A percentile compares a stretch with the other conserved stretches of the same genome.
Evolutionary conservation across 2,113 vertebrate genomes (phyloP).

Genomic region (Zosterops japonicus): DNA sequence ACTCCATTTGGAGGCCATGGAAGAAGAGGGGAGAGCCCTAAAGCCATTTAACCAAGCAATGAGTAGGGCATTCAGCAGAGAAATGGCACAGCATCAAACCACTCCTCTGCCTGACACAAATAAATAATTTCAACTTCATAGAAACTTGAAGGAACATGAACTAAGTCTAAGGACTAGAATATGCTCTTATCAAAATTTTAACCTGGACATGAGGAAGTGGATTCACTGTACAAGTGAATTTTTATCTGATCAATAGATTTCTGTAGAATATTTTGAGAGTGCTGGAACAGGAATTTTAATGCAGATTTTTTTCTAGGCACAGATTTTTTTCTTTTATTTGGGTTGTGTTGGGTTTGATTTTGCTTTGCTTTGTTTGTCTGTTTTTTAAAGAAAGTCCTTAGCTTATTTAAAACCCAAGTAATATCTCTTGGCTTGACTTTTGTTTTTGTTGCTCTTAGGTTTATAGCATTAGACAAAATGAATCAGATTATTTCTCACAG

Average conservation of each 20-base stretch:
- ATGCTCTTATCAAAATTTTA: neutral
- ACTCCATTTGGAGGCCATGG: neutral
- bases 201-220: neutral
- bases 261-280: neutral
- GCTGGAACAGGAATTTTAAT: neutral
- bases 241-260: neutral
- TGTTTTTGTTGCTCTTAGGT: neutral
- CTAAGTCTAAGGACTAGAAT: neutral
- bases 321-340: neutral
- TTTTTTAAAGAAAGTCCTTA: neutral
- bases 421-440: neutral
- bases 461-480: constrained; percentile 31
- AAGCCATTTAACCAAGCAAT: neutral
- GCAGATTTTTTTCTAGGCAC: neutral
- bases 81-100: neutral
- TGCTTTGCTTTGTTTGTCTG: neutral
- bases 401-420: neutral
- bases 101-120: neutral
- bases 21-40: neutral
- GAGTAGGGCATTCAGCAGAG: neutral
- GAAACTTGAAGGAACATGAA: neutral
- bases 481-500: constrained; percentile 13
- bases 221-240: neutral
- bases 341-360: neutral
- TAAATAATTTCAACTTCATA: neutral